Evolutionary conservation across 2,888 invertebrate genomes (phyloP).

Genomic region (Ophion obscuratus): DNA sequence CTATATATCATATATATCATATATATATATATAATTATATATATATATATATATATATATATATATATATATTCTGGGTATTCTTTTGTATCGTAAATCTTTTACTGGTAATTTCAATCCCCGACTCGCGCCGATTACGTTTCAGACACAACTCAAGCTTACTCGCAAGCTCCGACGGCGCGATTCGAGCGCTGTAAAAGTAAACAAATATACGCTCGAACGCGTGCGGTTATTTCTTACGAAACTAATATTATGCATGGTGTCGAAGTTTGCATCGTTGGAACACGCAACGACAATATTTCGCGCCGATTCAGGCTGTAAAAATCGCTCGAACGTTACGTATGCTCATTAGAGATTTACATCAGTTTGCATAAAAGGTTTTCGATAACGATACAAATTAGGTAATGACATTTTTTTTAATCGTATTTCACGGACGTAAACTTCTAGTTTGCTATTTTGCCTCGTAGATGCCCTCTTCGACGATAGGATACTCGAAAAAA

Average conservation of each 20-base stretch:
- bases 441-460: not conserved
- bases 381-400: not conserved
- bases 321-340: not conserved
- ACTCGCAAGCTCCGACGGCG: not conserved
- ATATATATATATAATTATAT: slow-evolving; percentile 69
- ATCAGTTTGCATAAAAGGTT: not conserved
- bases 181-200: slow-evolving; percentile 29
- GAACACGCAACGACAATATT: not conserved
- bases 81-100: slow-evolving; percentile 30
- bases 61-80: slow-evolving; percentile 68
- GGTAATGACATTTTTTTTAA: not conserved
- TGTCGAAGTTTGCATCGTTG: not conserved
- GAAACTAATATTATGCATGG: slow-evolving; percentile 67
- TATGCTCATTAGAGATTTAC: not conserved
- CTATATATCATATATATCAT: no score
- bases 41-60: no score
- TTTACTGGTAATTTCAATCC: slow-evolving; percentile 22
- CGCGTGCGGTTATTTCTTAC: slow-evolving; percentile 46
- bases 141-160: not conserved
- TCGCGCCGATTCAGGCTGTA: not conserved
- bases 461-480: slow-evolving; percentile 17
- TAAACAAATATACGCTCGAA: slow-evolving; percentile 33
- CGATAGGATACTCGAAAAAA: not conserved
- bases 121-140: not conserved
- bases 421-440: not conserved